phyloP scores from a whole-genome alignment of 2,113 vertebrate species.

The Sylvia atricapilla region DNA sequence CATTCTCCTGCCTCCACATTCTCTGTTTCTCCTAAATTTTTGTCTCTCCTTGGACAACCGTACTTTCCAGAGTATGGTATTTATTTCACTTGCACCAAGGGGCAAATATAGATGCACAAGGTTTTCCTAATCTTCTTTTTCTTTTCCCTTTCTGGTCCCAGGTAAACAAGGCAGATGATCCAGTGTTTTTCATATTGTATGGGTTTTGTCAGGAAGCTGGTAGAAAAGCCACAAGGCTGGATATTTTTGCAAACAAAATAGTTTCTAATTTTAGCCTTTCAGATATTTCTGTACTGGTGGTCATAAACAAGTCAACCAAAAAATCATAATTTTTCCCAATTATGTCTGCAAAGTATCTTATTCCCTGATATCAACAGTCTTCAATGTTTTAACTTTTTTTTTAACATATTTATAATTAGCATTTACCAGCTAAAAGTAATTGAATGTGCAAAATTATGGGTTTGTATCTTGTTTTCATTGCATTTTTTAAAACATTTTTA shows the following conservation, averaged over 20 bases:
- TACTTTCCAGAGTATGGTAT: background rate
- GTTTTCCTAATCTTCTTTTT: background rate
- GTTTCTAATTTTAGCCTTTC: background rate
- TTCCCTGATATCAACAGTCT: background rate
- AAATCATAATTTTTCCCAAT: background rate
- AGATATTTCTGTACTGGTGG: background rate
- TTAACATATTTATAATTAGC: background rate
- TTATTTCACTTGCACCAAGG: background rate
- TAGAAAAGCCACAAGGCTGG: background rate
- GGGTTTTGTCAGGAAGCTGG: background rate
- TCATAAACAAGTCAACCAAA: background rate
- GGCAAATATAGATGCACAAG: background rate
- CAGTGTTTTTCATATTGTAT: background rate
- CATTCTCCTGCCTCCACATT: rapidly evolving
- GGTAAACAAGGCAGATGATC: background rate
- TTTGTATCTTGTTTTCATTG: background rate
- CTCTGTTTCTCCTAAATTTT: background rate
- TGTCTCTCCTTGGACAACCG: background rate
- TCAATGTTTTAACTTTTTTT: background rate
- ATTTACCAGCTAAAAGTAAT: background rate
- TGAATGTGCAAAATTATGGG: background rate
- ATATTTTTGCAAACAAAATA: background rate
- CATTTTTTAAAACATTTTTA: background rate
- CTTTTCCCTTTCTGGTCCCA: background rate
- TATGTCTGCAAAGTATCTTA: background rate